Base-by-base conservation (phyloP, 2,113 vertebrate genomes). In the Notiomystis cincta region DNA sequence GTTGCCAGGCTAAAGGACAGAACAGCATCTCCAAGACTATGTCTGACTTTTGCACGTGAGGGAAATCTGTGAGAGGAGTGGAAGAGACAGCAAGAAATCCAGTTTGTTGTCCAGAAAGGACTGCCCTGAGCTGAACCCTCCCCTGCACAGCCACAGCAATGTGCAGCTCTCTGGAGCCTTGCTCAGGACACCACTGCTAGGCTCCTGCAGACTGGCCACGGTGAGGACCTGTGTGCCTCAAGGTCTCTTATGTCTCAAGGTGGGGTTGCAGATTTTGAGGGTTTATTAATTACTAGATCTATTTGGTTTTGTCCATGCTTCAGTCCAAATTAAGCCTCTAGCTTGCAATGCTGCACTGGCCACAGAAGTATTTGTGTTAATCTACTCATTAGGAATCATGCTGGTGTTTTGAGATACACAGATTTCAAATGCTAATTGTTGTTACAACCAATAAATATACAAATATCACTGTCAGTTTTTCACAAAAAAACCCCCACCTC, bases 401-500 rank as follows among this genome's bases (percentile, higher is more conserved):
- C 9, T 25, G 45, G 12, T 48, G 22, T 37, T 92, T 60, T 65
- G n/a, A 69, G 57, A 56, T 31, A 35, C 4, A 5, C 2, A 19
- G 51, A 44, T 67, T 87, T 70, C 48, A 81, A 78, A 40, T 64
- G 19, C 6, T 50, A 22, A 17, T 45, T 84, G 45, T 50, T 60
- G 15, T 58, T 70, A 45, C 2, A 42, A 31, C 9, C 27, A 35
- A 31, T 47, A 75, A 66, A 47, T 54, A 31, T 31, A 44, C 5
- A 91, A 67, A 82, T n/a, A 56, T 10, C 38, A 7, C 11, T 31
- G 27, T 11, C 21, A 28, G 2, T 31, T 80, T 47, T 78, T 54
- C n/a, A 27, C n/a, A 31, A 61, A 87, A 71, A 7, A 2, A n/a
- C n/a, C 1, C 13, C 15, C 6, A 13, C 6, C 3, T 3, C 30